phyloP scores from a whole-genome alignment of 2,113 vertebrate genomes.

The Arizona elegans region DNA sequence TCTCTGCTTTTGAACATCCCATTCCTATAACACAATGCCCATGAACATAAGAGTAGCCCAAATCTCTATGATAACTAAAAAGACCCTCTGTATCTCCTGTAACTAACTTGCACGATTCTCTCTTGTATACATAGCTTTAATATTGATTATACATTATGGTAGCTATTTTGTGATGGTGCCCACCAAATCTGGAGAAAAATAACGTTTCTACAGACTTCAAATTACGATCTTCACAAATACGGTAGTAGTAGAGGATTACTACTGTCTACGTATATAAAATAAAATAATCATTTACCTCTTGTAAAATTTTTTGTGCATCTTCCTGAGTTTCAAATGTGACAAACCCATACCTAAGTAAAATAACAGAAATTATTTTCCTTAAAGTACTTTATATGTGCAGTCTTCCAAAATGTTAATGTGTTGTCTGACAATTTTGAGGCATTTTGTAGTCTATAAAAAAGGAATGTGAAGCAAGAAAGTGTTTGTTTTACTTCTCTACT shows the following conservation, averaged over 20 bases:
- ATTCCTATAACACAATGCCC: not conserved
- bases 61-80: not conserved
- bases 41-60: not conserved
- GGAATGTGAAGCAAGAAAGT: not conserved
- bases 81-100: not conserved
- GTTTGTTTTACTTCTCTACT: not conserved
- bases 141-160: not conserved
- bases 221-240: not conserved
- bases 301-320: slow-evolving; percentile 83
- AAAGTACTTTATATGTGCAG: not conserved
- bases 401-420: not conserved
- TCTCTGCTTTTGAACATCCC: not conserved
- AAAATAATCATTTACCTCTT: slow-evolving; percentile 71
- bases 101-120: not conserved
- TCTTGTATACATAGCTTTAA: not conserved
- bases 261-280: not conserved
- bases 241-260: not conserved
- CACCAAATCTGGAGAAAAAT: not conserved
- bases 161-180: not conserved
- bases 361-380: not conserved
- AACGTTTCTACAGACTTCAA: not conserved
- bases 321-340: slow-evolving; percentile 85
- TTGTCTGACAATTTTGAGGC: not conserved
- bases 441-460: not conserved
- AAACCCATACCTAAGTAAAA: slow-evolving; percentile 83